Conservation (phyloP, 2,888 invertebrate genomes). For the Stomorhina lunata region DNA sequence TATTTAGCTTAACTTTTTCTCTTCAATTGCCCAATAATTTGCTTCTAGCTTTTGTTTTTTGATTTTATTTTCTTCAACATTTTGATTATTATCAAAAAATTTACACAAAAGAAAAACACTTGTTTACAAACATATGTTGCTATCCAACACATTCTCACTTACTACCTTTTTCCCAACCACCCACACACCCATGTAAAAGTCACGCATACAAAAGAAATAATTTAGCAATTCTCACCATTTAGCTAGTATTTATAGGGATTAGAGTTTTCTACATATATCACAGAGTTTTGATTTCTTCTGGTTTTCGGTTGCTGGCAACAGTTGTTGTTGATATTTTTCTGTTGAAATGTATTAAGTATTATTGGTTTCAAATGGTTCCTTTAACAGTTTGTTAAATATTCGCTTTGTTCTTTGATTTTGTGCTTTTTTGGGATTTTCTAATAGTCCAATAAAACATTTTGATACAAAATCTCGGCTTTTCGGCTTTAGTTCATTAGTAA, state of each 20-base stretch:
- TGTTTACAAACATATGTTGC: background rate
- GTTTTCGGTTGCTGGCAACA: background rate
- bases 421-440: background rate
- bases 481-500: slow-evolving; percentile 16
- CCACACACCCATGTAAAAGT: background rate
- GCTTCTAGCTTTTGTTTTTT: slow-evolving; percentile 49
- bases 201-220: slow-evolving; percentile 18
- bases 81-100: slow-evolving; percentile 17
- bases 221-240: slow-evolving; percentile 31
- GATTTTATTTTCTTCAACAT: slow-evolving; percentile 46
- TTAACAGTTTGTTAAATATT: slow-evolving; percentile 6
- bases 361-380: background rate
- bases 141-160: background rate
- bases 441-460: background rate
- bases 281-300: background rate
- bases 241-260: slow-evolving; percentile 41
- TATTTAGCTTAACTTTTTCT: slow-evolving; percentile 36
- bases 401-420: background rate
- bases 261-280: slow-evolving; percentile 15
- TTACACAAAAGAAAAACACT: background rate
- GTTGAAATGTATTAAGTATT: slow-evolving; percentile 15
- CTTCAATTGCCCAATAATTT: slow-evolving; percentile 40
- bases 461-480: background rate
- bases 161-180: background rate
- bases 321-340: background rate